Base-by-base conservation (phyloP, 2,113 vertebrate genomes). In the Melanocharis versteri region DNA sequence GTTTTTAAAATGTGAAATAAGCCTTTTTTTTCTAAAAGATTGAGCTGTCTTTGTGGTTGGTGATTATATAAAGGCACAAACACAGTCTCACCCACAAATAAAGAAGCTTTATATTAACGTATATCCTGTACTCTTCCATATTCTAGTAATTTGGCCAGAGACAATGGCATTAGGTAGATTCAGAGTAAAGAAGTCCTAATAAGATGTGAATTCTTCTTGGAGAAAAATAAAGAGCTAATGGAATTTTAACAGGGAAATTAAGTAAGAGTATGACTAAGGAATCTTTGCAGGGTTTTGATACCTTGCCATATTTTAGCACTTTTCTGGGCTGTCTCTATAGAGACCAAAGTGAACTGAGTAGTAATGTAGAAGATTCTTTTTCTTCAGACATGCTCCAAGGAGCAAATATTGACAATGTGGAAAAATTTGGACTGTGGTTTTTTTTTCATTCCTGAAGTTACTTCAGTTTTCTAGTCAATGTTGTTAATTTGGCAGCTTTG, bases 211-310 rank as follows among this genome's bases (percentile, higher is more conserved):
- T 77, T 77, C n/a, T 44, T 90, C 33, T 83, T 86, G 21, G 20
- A 77, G 54, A 22, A 87, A 90, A 81, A 73, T 45, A 86, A 33
- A 23, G 27, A 86, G 13, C 33, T 73, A 91, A 93, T 53, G 37
- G 60, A 81, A 65, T 80, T 89, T 83, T 83, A 77, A 83, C 56
- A 45, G 45, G 53, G 20, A 92, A 88, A 91, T 77, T 13, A 70
- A 90, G 47, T 69, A 60, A 68, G 37, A 54, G 14, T 65, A 73
- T 75, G 89, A 89, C 72, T 96, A 87, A 94, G 60, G 69, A 93
- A 77, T 87, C 23, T 80, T 93, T 78, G 58, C 68, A 54, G 26
- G 30, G 42, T 83, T 92, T 86, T 93, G 83, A 92, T 90, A 90
- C 50, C 31, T 31, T 94, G 76, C 35, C 47, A 45, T 80, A 73